phyloP scores from a whole-genome alignment of 2,113 vertebrate genomes.

The Elachura formosa region DNA sequence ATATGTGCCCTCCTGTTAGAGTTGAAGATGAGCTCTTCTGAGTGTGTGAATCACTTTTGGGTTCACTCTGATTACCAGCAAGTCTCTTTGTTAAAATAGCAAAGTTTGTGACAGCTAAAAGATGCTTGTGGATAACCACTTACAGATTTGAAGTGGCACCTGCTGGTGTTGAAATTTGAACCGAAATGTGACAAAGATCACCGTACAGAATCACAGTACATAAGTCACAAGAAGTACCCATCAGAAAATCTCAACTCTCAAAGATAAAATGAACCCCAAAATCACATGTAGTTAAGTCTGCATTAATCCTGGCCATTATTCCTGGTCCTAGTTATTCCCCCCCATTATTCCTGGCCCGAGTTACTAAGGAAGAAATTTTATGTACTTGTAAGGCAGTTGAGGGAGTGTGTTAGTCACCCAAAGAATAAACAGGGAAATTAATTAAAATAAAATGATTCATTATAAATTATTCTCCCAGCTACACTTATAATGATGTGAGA shows the following conservation, averaged over 20 bases:
- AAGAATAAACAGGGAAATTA: slow-evolving; percentile 32
- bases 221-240: neutral
- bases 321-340: neutral
- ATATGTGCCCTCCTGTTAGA: neutral
- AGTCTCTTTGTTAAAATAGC: neutral
- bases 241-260: neutral
- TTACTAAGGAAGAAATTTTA: neutral
- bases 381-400: neutral
- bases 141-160: slow-evolving; percentile 7
- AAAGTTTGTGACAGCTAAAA: neutral
- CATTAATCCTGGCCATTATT: neutral
- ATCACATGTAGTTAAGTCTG: neutral
- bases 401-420: neutral
- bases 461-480: slow-evolving; percentile 38
- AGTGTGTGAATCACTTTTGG: neutral
- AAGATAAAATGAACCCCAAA: neutral
- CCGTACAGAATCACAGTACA: fast-evolving
- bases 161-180: neutral
- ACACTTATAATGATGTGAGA: slow-evolving; percentile 45
- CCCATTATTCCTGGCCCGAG: neutral
- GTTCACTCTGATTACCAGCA: neutral
- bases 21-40: neutral
- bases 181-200: neutral
- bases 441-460: slow-evolving; percentile 19
- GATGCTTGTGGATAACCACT: neutral